A percentile compares a stretch with the other conserved stretches of the same genome.
phyloP scores from a whole-genome alignment of 2,797 vertebrate genomes.

The Aselliscus stoliczkanus region DNA sequence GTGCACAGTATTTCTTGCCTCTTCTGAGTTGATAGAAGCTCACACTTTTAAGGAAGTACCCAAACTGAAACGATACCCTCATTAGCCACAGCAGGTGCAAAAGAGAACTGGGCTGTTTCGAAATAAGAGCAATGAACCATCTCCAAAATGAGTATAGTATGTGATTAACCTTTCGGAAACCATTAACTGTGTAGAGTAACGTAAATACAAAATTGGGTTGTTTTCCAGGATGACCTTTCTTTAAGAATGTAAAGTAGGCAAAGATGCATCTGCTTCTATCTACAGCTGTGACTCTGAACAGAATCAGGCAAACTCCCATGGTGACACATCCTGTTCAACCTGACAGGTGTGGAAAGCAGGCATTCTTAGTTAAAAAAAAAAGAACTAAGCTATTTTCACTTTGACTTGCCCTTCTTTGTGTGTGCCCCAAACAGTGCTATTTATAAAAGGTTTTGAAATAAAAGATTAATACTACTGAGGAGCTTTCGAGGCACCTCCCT shows the following conservation, averaged over 20 bases:
- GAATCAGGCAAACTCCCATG: background rate
- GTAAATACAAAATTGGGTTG: background rate
- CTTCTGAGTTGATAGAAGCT: background rate
- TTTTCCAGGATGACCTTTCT: slow-evolving; percentile 49
- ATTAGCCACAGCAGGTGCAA: slow-evolving; percentile 33
- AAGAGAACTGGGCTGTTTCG: slow-evolving; percentile 20
- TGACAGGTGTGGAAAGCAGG: background rate
- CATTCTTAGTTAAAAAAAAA: background rate
- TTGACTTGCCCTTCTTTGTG: slow-evolving; percentile 44
- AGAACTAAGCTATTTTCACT: slow-evolving; percentile 54
- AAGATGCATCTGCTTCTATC: slow-evolving; percentile 12
- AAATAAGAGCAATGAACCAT: background rate
- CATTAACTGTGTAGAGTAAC: background rate
- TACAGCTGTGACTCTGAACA: slow-evolving; percentile 20
- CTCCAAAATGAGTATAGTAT: background rate
- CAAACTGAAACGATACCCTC: background rate
- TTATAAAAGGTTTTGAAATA: slow-evolving; percentile 30
- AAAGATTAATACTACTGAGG: background rate
- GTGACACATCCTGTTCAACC: background rate
- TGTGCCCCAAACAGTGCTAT: background rate
- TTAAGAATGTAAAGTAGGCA: slow-evolving; percentile 49
- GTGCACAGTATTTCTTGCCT: background rate
- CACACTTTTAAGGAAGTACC: background rate
- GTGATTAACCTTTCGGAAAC: slow-evolving; percentile 24
- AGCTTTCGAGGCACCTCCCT: slow-evolving; percentile 43